Evolutionary conservation across 2,113 vertebrate genomes (phyloP), one percentile per base, ranked within the genome.

Genomic region (Oophaga pumilio): DNA sequence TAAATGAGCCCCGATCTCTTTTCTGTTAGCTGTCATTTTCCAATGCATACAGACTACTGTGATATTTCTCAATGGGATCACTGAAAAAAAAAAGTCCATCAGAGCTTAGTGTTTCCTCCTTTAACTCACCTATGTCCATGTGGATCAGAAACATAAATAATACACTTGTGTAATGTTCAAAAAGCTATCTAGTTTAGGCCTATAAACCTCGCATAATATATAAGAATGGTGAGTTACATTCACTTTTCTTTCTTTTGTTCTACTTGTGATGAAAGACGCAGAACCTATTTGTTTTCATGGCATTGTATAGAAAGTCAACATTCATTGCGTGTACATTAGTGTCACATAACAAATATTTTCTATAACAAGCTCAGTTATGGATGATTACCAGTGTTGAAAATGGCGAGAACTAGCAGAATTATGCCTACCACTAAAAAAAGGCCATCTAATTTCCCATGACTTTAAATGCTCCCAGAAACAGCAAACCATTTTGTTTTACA

Each of bases 371-470:
- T 77, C 50, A 76, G 73, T 76, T 76, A 50, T 50, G 22, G 33
- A 76, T 76, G 14, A 71, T 71, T 1, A 15, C 7, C 50, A 10
- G 76, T n/a, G 76, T 53, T 77, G 76, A 24, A 56, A 77, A 24
- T 8, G n/a, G 50, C 22, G n/a, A 77, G n/a, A 14, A 56, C 71
- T 24, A 56, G 49, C 12, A 77, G 49, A 77, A 77, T 77, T 77
- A 53, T 77, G 12, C 12, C 33, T 43, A n/a, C 52, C 18, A 77
- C 50, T 53, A 50, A 50, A 24, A 43, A 80, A 60, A 33, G 4
- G 26, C 78, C 17, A 15, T 80, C 56, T 80, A 80, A 60, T 80
- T 26, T 80, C 78, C 56, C 24, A 43, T 80, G 78, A 60, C 53
- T 60, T 60, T 43, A 60, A 80, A 33, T 33, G 28, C 56, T 80